Evolutionary conservation across 2,888 invertebrate genomes (phyloP).

Genomic region (Nymphalis polychloros): DNA sequence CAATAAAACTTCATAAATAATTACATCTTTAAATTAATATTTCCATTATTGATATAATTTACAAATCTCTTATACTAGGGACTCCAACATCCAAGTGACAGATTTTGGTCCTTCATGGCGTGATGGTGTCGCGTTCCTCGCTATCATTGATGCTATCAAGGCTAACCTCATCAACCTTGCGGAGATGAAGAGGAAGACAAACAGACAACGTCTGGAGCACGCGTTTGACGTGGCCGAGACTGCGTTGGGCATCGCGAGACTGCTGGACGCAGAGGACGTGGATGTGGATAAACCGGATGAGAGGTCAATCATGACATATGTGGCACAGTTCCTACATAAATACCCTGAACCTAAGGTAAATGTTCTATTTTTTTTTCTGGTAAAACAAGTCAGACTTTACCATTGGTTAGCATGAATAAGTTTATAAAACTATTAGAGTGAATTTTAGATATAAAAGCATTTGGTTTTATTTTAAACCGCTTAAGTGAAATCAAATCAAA

Average conservation of each 20-base stretch:
- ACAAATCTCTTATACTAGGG: slow-evolving; percentile 72
- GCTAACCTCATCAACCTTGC: slow-evolving; percentile 95
- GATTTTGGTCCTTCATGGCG: slow-evolving; percentile 98
- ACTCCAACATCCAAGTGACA: slow-evolving; percentile 92
- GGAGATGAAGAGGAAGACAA: slow-evolving; percentile 87
- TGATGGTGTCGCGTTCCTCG: slow-evolving; percentile 97
- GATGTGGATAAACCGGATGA: slow-evolving; percentile 98
- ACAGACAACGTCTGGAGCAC: slow-evolving; percentile 92
- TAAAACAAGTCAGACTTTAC: no score
- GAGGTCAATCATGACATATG: slow-evolving; percentile 98
- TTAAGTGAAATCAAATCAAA: no score
- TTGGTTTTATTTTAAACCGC: no score
- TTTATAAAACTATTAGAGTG: no score
- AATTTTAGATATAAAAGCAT: no score
- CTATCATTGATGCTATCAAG: slow-evolving; percentile 96
- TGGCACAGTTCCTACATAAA: slow-evolving; percentile 98
- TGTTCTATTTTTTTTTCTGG: no score
- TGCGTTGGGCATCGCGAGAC: slow-evolving; percentile 93
- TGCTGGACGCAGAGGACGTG: slow-evolving; percentile 97
- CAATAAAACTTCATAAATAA: no score
- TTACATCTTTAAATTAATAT: neutral
- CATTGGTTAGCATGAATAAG: no score
- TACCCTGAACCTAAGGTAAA: slow-evolving; percentile 91
- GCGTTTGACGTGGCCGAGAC: slow-evolving; percentile 96
- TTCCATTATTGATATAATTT: no score